Conservation (phyloP, 2,797 vertebrate genomes). For the Podargus strigoides region DNA sequence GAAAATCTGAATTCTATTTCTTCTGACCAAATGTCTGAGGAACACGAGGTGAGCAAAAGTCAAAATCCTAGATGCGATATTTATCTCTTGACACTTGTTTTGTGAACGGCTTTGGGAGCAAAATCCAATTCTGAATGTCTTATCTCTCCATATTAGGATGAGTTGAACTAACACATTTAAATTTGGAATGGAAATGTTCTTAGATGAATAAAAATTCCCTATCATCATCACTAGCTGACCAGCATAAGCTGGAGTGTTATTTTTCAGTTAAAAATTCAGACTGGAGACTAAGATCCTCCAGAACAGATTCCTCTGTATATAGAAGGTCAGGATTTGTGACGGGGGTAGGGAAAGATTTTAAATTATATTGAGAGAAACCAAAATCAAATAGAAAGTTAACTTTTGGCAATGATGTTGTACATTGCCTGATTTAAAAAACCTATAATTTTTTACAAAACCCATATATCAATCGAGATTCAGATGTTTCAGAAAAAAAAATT, state of each 20-base stretch:
- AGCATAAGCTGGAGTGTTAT: neutral
- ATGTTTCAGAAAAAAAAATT: neutral
- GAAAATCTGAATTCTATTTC: constrained; percentile 14
- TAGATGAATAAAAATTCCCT: neutral
- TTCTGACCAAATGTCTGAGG: constrained; percentile 31
- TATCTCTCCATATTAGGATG: neutral
- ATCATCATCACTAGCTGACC: neutral
- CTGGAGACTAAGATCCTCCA: neutral
- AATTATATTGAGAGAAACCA: neutral
- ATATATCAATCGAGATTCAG: neutral
- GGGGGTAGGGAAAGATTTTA: neutral
- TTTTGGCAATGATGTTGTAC: neutral
- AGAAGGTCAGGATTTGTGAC: neutral
- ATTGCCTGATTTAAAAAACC: neutral
- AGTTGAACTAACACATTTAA: constrained; percentile 2
- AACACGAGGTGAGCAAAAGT: constrained; percentile 16
- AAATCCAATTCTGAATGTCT: constrained; percentile 3
- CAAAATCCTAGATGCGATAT: neutral
- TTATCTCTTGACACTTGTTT: constrained; percentile 18
- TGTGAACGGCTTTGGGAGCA: neutral
- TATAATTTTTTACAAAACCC: neutral
- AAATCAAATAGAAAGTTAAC: neutral
- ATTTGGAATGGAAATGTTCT: neutral
- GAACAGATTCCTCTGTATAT: neutral
- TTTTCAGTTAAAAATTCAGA: neutral